Base-by-base conservation (phyloP, 2,797 vertebrate species). In the Cynodonichthys magdalenae region DNA sequence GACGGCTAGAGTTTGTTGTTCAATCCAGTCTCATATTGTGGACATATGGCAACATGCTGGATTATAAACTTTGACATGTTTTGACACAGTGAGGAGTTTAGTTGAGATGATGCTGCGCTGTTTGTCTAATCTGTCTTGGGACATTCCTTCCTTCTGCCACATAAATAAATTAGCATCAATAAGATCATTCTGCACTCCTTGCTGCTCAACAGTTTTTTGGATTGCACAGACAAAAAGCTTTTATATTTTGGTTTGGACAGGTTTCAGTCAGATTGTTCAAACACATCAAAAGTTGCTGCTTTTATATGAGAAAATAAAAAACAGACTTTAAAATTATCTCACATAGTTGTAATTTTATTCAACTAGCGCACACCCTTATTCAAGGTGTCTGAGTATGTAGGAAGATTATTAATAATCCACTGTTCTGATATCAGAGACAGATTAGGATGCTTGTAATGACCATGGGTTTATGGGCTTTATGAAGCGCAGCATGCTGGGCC, bases 331-430 rank as follows among this genome's bases (percentile, higher is more conserved):
- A 10, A 18, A 50, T 47, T 55, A 15, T 10, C 5, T 62, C 4
- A 31, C 6, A 44, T 7, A 57, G 31, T 28, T 24, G 1, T 18
- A 5, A 47, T 45, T 36, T 58, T 41, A 19, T 42, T 53, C 47
- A n/a, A 18, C 59, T 74, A 59, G 55, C 29, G 8, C 77, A 58
- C 59, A 54, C 36, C 19, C 51, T 71, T 41, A 62, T 71, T 75
- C 15, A 39, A 75, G 53, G 69, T 87, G 63, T 70, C 69, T 76
- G 57, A 29, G n/a, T 53, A 49, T 47, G 58, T 59, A 74, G 80
- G 81, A 56, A 82, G 89, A 92, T 92, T 92, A 92, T n/a, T 75
- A 83, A 87, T 92, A 92, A 93, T 91, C 90, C 83, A 78, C 44
- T 86, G 64, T 88, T 69, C 5, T 64, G 63, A 24, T 74, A 71